A percentile compares a stretch with the other conserved stretches of the same genome.
phyloP scores from a whole-genome alignment of 2,888 invertebrate species.

The Amorpha juglandis region DNA sequence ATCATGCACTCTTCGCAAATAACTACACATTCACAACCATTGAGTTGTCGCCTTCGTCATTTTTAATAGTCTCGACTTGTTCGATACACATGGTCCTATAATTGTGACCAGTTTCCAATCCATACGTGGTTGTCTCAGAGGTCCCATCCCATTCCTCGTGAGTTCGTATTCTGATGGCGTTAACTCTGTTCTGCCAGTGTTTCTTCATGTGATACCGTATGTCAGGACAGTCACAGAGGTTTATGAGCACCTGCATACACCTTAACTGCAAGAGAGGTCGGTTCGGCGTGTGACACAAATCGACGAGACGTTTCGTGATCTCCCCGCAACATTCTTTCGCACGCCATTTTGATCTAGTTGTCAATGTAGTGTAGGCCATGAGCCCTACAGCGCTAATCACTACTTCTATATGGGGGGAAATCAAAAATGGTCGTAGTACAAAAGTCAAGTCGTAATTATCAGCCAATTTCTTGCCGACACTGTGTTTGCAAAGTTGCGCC shows the following conservation, averaged over 20 bases:
- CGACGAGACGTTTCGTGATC: conserved; percentile 56
- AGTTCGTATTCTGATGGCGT: conserved; percentile 52
- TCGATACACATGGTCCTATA: conserved; percentile 72
- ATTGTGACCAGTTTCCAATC: conserved; percentile 65
- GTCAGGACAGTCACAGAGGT: conserved; percentile 74
- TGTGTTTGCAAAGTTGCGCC: conserved; percentile 70
- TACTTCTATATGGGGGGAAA: conserved; percentile 49
- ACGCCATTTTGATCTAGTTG: conserved; percentile 72
- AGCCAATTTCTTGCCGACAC: conserved; percentile 62
- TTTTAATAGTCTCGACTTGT: conserved; percentile 62
- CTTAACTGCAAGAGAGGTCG: conserved; percentile 63
- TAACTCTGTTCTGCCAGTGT: conserved; percentile 55
- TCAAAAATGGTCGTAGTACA: conserved; percentile 48
- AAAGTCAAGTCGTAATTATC: conserved; percentile 66
- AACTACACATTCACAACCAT: conserved; percentile 66
- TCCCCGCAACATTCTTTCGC: conserved; percentile 61
- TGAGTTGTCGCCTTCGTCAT: conserved; percentile 61
- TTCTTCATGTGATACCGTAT: conserved; percentile 60
- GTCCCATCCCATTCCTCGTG: conserved; percentile 73
- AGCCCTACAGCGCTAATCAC: conserved; percentile 62
- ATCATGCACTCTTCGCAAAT: conserved; percentile 51
- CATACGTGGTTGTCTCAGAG: conserved; percentile 57
- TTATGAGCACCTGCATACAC: conserved; percentile 68
- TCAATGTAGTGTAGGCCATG: conserved; percentile 65
- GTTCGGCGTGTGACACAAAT: conserved; percentile 52